Evolutionary conservation across 2,797 vertebrate species (phyloP).

Genomic region (Ficedula albicollis): DNA sequence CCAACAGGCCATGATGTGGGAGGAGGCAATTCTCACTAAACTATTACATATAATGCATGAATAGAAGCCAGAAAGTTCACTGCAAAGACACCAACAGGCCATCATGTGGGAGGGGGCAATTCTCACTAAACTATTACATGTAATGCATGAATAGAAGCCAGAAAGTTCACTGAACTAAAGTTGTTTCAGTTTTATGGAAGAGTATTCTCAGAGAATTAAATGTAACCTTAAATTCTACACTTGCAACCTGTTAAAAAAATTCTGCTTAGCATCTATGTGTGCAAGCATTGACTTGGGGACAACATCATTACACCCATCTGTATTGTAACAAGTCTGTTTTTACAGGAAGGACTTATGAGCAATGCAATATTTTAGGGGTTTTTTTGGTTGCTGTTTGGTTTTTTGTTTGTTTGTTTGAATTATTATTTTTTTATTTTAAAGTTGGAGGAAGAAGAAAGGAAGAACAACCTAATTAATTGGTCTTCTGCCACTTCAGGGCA

Average conservation of each 20-base stretch:
- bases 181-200: neutral
- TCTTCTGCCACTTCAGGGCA: neutral
- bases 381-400: neutral
- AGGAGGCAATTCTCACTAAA: neutral
- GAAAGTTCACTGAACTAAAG: neutral
- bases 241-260: neutral
- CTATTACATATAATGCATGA: neutral
- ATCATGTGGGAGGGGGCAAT: neutral
- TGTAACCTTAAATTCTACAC: neutral
- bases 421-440: neutral
- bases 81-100: no score
- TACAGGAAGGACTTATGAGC: neutral
- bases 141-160: neutral
- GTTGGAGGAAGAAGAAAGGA: neutral
- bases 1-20: neutral
- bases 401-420: neutral
- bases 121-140: neutral
- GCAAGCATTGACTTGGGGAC: neutral
- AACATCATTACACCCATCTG: neutral
- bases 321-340: neutral
- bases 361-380: neutral
- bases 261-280: neutral
- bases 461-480: neutral
- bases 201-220: neutral
- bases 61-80: neutral